Evolutionary conservation across 2,888 invertebrate species (phyloP).

Genomic region (Nephrotoma guestfalica): DNA sequence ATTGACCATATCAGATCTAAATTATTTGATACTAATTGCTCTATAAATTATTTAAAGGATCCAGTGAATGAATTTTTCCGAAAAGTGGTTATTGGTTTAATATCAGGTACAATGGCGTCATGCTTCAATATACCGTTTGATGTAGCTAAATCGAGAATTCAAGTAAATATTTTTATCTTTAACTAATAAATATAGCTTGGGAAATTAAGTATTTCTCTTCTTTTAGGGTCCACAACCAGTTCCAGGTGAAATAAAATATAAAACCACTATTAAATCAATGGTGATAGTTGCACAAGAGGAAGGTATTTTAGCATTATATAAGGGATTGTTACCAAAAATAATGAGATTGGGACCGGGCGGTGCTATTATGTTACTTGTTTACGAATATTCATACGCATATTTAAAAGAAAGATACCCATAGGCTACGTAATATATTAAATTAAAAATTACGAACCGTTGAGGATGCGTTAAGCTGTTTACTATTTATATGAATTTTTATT

Average conservation of each 20-base stretch:
- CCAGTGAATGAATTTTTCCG: conserved; percentile 51
- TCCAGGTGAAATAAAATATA: conserved; percentile 59
- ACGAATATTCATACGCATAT: conserved; percentile 70
- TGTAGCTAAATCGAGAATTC: conserved; percentile 90
- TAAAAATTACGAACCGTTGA: no score
- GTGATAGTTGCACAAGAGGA: conserved; percentile 66
- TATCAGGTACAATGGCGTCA: conserved; percentile 75
- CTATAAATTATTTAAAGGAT: conserved; percentile 34
- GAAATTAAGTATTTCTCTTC: not conserved
- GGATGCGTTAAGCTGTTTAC: no score
- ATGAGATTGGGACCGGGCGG: conserved; percentile 87
- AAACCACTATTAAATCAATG: conserved; percentile 58
- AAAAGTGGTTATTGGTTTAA: conserved; percentile 71
- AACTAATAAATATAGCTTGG: not conserved
- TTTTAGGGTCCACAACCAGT: conserved; percentile 60
- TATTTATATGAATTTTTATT: no score
- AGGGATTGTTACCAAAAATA: conserved; percentile 82
- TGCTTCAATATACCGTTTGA: conserved; percentile 89
- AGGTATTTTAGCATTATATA: conserved; percentile 80
- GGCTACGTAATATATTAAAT: not conserved
- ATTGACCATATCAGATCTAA: not conserved
- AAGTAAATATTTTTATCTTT: conserved; percentile 25
- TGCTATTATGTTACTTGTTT: conserved; percentile 87
- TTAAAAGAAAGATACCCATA: conserved; percentile 39
- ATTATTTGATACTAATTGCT: not conserved